Conservation (phyloP, 1,140 invertebrate genomes). For the Carcinoscorpius rotundicauda region DNA sequence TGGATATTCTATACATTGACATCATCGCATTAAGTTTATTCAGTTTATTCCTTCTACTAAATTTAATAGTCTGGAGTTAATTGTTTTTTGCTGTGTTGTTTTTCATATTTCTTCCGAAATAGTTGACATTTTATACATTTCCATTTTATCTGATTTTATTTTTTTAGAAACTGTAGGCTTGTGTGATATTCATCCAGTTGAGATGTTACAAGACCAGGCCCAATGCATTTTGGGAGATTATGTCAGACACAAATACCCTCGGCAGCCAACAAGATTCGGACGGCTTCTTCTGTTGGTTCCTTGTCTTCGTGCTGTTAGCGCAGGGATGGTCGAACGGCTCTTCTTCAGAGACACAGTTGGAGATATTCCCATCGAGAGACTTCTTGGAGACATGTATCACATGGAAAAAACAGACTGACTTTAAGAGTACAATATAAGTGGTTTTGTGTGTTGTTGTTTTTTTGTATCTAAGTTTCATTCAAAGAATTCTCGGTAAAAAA, state of each 20-base stretch:
- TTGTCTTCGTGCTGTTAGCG: conserved; percentile 50
- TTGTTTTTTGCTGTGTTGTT: no score
- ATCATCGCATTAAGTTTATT: no score
- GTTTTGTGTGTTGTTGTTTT: no score
- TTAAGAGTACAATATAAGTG: no score
- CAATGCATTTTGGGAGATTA: conserved; percentile 65
- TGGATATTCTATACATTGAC: no score
- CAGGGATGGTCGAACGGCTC: conserved; percentile 67
- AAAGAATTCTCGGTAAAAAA: no score
- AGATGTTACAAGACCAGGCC: conserved; percentile 66
- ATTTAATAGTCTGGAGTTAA: no score
- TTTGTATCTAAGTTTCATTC: no score
- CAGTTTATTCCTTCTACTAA: no score
- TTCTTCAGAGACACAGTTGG: conserved; percentile 88
- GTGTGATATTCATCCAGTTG: conserved; percentile 52
- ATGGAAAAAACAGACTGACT: conserved; percentile 17
- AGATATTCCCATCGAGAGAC: conserved; percentile 68
- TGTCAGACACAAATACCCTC: conserved; percentile 50
- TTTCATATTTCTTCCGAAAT: no score
- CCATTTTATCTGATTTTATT: no score
- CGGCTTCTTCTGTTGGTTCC: conserved; percentile 67
- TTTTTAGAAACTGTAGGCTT: conserved; percentile 31
- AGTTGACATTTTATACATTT: no score
- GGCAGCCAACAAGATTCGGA: conserved; percentile 58
- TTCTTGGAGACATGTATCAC: conserved; percentile 79